Evolutionary conservation across 2,888 invertebrate genomes (phyloP).

Genomic region (Cremastinae sp.): DNA sequence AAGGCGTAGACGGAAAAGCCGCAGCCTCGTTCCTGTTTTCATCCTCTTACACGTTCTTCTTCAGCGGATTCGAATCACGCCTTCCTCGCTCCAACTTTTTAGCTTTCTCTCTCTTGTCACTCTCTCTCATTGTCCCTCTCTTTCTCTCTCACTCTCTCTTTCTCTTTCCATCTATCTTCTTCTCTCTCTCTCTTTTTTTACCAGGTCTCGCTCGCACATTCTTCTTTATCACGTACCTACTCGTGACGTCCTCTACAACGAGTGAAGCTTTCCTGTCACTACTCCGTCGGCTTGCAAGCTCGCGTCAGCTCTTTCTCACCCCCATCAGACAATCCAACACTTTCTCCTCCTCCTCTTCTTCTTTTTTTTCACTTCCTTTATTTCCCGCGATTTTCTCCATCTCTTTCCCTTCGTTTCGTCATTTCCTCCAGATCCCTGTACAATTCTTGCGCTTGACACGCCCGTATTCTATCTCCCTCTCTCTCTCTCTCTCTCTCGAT

Average conservation of each 20-base stretch:
- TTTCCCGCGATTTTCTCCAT: constrained; percentile 17
- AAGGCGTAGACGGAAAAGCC: constrained; percentile 53
- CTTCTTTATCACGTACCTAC: constrained; percentile 43
- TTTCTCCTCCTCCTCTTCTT: too few species aligned
- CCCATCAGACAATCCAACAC: constrained; percentile 46
- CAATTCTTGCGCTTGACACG: constrained; percentile 51
- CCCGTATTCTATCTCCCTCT: constrained; percentile 19
- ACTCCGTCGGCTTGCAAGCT: constrained; percentile 37
- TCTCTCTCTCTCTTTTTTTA: constrained; percentile 22
- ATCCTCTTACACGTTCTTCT: constrained; percentile 55
- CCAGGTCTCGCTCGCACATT: neutral
- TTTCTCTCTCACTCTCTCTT: too few species aligned
- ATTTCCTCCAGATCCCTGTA: constrained; percentile 48
- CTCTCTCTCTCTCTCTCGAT: constrained; percentile 28
- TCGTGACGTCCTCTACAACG: constrained; percentile 47
- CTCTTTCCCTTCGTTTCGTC: constrained; percentile 56
- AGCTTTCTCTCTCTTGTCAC: too few species aligned
- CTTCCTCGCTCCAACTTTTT: too few species aligned
- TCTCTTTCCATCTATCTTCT: constrained; percentile 11
- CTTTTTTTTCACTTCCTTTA: constrained; percentile 27
- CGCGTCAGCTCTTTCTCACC: constrained; percentile 55
- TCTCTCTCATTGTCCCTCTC: too few species aligned
- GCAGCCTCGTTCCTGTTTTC: constrained; percentile 44
- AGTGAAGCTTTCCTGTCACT: constrained; percentile 45
- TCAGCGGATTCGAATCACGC: constrained; percentile 73